Evolutionary conservation across 1,140 invertebrate species (phyloP).

Genomic region (Drosophila chauvacae): DNA sequence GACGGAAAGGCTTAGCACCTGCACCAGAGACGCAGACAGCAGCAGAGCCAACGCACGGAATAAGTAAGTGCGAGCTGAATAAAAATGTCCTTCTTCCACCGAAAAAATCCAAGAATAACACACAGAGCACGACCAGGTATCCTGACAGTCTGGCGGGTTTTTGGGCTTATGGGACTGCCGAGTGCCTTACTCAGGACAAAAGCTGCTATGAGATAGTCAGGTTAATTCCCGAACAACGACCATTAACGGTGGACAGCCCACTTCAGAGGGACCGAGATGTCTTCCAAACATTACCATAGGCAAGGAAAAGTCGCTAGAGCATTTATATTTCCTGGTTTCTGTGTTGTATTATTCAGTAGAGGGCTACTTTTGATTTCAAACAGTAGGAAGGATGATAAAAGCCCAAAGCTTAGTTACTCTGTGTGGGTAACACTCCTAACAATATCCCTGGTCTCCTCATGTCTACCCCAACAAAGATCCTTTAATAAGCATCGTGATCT

Average conservation of each 20-base stretch:
- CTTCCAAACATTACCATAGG: neutral
- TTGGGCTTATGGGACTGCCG: constrained; percentile 36
- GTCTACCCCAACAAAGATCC: neutral
- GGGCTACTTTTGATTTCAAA: neutral
- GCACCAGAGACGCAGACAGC: constrained; percentile 59
- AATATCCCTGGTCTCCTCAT: neutral
- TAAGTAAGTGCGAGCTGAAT: constrained; percentile 67
- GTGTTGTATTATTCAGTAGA: too few relatives aligned
- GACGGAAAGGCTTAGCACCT: constrained; percentile 66
- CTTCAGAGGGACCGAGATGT: neutral
- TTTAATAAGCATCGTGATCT: neutral
- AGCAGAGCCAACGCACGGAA: constrained; percentile 63
- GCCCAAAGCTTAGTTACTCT: too few relatives aligned
- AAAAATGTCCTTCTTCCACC: constrained; percentile 23
- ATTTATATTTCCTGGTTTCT: neutral
- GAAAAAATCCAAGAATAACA: constrained; percentile 34
- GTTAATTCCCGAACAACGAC: constrained; percentile 7
- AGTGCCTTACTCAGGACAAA: constrained; percentile 35
- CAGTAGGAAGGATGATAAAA: neutral
- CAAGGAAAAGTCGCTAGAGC: too few relatives aligned
- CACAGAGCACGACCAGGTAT: neutral
- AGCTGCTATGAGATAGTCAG: constrained; percentile 10
- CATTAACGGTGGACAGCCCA: constrained; percentile 5
- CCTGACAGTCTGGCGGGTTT: constrained; percentile 11
- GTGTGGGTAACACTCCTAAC: neutral